Percentiles rank a stretch among this genome's conserved stretches.
Conservation (phyloP, 2,113 vertebrate genomes). For the Varanus salvator region DNA sequence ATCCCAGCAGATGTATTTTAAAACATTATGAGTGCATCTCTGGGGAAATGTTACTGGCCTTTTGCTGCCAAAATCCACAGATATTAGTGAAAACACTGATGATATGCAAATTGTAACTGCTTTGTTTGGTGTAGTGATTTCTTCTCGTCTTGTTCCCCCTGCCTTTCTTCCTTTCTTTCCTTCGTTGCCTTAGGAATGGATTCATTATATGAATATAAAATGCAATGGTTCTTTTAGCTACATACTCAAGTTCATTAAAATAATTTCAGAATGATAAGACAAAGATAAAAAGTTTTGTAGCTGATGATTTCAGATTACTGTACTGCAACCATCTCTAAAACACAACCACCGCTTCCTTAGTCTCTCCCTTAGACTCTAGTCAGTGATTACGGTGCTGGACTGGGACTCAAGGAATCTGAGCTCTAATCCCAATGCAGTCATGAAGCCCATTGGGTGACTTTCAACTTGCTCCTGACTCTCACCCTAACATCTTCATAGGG, state of each 20-base stretch:
- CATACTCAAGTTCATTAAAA: not conserved
- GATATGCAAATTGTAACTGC: slow-evolving; percentile 70
- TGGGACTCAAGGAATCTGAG: too few relatives aligned
- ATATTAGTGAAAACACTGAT: slow-evolving; percentile 68
- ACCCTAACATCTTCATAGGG: too few relatives aligned
- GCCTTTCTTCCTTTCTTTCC: not conserved
- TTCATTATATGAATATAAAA: slow-evolving; percentile 59
- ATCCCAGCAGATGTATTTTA: slow-evolving; percentile 70
- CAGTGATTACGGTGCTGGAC: too few relatives aligned
- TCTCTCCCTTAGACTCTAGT: too few relatives aligned
- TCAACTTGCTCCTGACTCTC: too few relatives aligned
- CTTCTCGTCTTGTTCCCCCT: not conserved
- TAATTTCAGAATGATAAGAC: too few relatives aligned
- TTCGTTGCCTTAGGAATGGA: slow-evolving; percentile 64
- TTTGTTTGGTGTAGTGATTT: slow-evolving; percentile 52
- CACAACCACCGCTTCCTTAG: not conserved
- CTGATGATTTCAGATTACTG: not conserved
- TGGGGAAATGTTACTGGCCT: slow-evolving; percentile 53
- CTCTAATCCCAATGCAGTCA: too few relatives aligned
- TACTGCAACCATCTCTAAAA: not conserved
- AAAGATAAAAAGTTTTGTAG: not conserved
- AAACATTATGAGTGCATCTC: slow-evolving; percentile 66
- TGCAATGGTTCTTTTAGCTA: not conserved
- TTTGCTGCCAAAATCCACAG: slow-evolving; percentile 65
- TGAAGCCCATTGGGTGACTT: too few relatives aligned